Base-by-base conservation (phyloP, 2,888 invertebrate species). In the Drosophila kanekoi region DNA sequence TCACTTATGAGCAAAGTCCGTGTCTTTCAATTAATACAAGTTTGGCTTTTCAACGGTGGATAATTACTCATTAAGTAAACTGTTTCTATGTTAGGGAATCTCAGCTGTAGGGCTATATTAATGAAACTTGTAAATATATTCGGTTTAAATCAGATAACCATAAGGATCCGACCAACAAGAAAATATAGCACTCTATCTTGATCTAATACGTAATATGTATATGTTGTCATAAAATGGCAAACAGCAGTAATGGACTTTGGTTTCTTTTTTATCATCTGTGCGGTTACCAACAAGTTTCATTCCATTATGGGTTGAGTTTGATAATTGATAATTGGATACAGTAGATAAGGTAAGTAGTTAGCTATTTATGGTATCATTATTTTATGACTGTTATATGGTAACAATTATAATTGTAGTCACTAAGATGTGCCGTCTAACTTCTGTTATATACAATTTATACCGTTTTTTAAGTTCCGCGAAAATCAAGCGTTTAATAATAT, bases 251-350 rank as follows among this genome's bases (percentile, higher is more conserved):
- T 51, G 74, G 54, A 74, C 70, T 75, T 74, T 74, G 71, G 16
- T 48, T 44, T 45, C 14, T 45, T 18, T 37, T 51, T 61, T 61
- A 74, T 64, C 41, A 60, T 56, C 48, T 44, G 14, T 20, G 3
- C 40, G 41, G 44, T 62, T 69, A 54, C 18, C 43, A 64, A 44
- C 48, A 45, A 38, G 64, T 20, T 57, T 41, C 28, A 49, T 60
- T 14, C 33, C 33, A 37, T 45, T 56, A 20, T 59, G 28, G 51
- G 65, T 48, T 43, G 47, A 61, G 35, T 53, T 70, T 68, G 63
- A 72, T 77, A 72, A 68, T 60, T 76, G 72, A 68, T 77, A 72
- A 68, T 60, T 76, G 72, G 72, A 75, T 76, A 77, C 43, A 68
- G 37, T 35, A 40, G 72, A 68, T 72, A 75, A 76, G 49, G 77